Evolutionary conservation across 2,797 vertebrate genomes (phyloP).

Genomic region (Chelidonichthys spinosus): DNA sequence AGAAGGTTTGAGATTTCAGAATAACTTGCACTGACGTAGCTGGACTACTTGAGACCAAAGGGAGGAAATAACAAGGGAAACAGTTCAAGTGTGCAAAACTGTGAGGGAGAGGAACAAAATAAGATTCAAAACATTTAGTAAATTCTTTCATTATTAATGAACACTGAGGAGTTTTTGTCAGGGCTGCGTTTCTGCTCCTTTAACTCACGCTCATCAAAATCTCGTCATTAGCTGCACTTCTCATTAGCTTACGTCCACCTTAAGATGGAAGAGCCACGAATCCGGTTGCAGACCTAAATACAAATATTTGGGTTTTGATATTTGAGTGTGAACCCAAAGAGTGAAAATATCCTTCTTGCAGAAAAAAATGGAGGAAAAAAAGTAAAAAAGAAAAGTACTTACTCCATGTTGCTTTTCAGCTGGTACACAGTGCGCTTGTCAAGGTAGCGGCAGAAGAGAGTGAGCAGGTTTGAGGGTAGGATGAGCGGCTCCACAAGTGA

Average conservation of each 20-base stretch:
- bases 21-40: slow-evolving; percentile 23
- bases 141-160: slow-evolving; percentile 21
- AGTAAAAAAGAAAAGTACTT: slow-evolving; percentile 67
- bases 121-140: slow-evolving; percentile 45
- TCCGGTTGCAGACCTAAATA: slow-evolving; percentile 80
- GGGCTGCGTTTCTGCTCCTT: slow-evolving; percentile 16
- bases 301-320: slow-evolving; percentile 6
- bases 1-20: slow-evolving; percentile 1
- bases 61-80: slow-evolving; percentile 72
- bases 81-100: slow-evolving; percentile 63
- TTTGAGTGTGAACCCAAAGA: background rate
- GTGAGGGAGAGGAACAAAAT: slow-evolving; percentile 55
- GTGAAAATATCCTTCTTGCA: background rate
- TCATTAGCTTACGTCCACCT: slow-evolving; percentile 25
- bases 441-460: slow-evolving; percentile 94
- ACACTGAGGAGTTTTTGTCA: slow-evolving; percentile 31
- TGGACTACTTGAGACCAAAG: slow-evolving; percentile 48
- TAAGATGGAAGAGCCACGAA: slow-evolving; percentile 82
- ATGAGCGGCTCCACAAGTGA: slow-evolving; percentile 92
- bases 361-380: background rate
- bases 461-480: slow-evolving; percentile 93
- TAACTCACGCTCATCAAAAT: slow-evolving; percentile 41
- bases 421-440: slow-evolving; percentile 92
- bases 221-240: slow-evolving; percentile 29
- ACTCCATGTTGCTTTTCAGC: slow-evolving; percentile 94